These are phyloP conservation scores for Nomia melanderi DNA, from an alignment of 1,140 invertebrate genomes.

Conservation along the genomic window DNA sequence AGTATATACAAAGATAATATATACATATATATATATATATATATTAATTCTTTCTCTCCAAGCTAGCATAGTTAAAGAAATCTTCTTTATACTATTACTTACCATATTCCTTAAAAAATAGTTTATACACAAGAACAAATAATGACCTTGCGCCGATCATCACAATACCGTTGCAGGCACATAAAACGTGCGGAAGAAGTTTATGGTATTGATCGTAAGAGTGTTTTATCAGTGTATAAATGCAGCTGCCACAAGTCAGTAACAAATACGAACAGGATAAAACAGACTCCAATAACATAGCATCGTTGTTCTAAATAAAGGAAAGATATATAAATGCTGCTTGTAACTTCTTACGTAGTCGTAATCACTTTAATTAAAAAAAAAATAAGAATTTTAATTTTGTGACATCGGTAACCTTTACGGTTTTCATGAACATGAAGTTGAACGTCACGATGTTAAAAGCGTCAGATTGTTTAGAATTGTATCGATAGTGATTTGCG, in stretches of 20 bases:
- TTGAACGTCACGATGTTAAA: neutral
- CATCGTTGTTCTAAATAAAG: neutral
- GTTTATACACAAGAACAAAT: slow-evolving; percentile 52
- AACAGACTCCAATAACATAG: slow-evolving; percentile 62
- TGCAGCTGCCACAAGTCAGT: slow-evolving; percentile 58
- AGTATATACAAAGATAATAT: too few relatives aligned
- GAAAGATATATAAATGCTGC: neutral
- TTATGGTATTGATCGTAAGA: slow-evolving; percentile 41
- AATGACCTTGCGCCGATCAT: slow-evolving; percentile 57
- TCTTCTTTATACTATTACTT: slow-evolving; percentile 21
- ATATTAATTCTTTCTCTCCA: too few relatives aligned
- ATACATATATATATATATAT: too few relatives aligned
- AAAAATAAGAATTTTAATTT: neutral
- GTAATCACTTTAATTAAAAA: neutral
- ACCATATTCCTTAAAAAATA: slow-evolving; percentile 59
- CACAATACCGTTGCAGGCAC: slow-evolving; percentile 54
- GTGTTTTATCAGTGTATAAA: slow-evolving; percentile 56
- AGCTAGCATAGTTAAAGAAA: too few relatives aligned
- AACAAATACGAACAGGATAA: slow-evolving; percentile 60
- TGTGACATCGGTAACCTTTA: neutral
- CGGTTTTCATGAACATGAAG: neutral
- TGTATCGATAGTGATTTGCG: neutral
- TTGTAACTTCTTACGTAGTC: too few relatives aligned
- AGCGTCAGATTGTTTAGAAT: neutral
- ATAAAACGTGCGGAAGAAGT: slow-evolving; percentile 45